Evolutionary conservation across 2,888 invertebrate genomes (phyloP), one percentile per base, ranked within the genome.

Genomic region (Oligia strigilis): DNA sequence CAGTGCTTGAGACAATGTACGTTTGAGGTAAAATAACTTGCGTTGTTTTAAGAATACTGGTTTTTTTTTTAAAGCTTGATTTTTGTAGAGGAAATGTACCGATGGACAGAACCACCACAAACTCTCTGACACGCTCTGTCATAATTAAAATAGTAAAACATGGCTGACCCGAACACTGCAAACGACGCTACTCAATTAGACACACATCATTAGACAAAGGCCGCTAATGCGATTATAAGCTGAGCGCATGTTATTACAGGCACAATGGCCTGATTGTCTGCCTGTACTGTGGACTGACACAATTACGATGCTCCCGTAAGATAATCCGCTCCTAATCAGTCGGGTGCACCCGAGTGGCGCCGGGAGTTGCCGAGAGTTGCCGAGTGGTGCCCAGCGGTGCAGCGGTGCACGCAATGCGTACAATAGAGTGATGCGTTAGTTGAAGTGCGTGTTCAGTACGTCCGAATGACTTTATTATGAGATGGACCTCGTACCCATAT

Each of bases 231-330:
- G 81, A 87, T 87, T 87, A 87, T 87, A 85, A 83, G 75, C 85
- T 78, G 78, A 76, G 78, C 82, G 72, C 80, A 80, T 81, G 75
- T 82, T 75, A 75, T 79, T 84, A 81, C 74, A 80, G 58, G 69
- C 82, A 86, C 88, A 86, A 86, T 83, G 77, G 78, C 71, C 74
- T 66, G 82, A 74, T 79, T 81, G 83, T 80, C 74, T 80, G 72
- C 75, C 82, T 46, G 70, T 75, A 80, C 80, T 74, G 73, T 74
- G 78, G 83, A 80, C 74, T 78, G 82, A 82, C 77, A 84, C 85
- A 87, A 87, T 85, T 82, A 88, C 88, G 87, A 87, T 87, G 85
- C 85, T 77, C 80, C 79, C 87, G 81, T 79, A 83, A 85, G 82
- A 88, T 88, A 85, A 88, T 84, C 81, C 70, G 81, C 70, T 69